A percentile compares a stretch with the other conserved stretches of the same genome.
phyloP scores from a whole-genome alignment of 2,113 vertebrate species.

The Otus sunia region DNA sequence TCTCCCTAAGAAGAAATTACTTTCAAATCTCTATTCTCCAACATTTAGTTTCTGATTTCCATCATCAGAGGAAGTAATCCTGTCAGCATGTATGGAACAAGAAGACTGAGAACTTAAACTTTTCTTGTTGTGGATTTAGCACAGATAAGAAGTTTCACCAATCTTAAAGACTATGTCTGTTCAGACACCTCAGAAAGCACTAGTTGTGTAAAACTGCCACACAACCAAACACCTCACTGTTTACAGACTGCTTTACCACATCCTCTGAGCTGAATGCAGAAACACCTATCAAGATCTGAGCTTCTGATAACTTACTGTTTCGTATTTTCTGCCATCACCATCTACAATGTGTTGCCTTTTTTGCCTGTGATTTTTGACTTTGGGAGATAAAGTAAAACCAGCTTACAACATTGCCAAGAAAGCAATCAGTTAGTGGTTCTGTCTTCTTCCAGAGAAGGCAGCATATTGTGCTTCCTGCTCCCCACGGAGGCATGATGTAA shows the following conservation, averaged over 20 bases:
- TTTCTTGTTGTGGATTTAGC: neutral
- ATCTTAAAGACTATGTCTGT: neutral
- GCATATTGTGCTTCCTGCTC: neutral
- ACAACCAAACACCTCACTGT: neutral
- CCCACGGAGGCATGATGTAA: neutral
- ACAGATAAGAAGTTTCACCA: neutral
- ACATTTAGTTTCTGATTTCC: conserved; percentile 20
- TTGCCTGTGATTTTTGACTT: neutral
- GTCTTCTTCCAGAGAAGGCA: neutral
- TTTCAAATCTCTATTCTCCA: conserved; percentile 1
- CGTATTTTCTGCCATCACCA: neutral
- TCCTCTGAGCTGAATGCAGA: neutral
- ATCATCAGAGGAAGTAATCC: conserved; percentile 12
- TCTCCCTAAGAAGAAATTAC: conserved; percentile 29
- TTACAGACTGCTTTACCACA: neutral
- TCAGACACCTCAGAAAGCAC: neutral
- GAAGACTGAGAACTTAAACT: neutral
- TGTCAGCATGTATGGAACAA: neutral
- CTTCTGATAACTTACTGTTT: neutral
- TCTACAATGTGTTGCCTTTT: neutral
- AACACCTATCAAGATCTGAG: neutral
- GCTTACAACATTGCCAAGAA: neutral
- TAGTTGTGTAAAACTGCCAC: neutral
- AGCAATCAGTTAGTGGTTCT: neutral
- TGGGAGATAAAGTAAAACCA: neutral